Base-by-base conservation (phyloP, 2,888 invertebrate species). In the Scaptomyza parva region DNA sequence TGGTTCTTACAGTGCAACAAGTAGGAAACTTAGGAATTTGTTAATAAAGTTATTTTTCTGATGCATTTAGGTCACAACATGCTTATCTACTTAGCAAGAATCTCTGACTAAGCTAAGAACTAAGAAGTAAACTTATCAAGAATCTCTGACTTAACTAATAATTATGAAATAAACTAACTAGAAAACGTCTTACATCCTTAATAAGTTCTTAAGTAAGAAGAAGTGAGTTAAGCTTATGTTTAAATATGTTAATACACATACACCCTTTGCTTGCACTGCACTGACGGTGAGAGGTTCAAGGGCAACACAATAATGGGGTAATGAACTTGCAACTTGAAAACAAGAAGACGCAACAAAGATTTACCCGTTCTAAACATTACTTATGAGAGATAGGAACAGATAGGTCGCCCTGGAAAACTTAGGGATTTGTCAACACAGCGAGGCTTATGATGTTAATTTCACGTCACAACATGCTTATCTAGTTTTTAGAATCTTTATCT, bases 271-370 rank as follows among this genome's bases (percentile, higher is more conserved):
- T 44, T 37, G 9, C 9, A 35, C 33, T 20, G 8, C 58, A 12
- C 28, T 26, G 4, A 3, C n/a, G n/a, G n/a, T n/a, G n/a, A n/a
- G 3, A 43, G 26, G 55, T 57, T 66, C 66, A 66, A 66, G 65
- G 65, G 30, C 63, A 45, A n/a, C 7, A n/a, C 12, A 17, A 11
- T 6, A 24, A 22, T 2, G 18, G 57, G 66, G 11, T 57, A 30
- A 40, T 52, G 66, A 66, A 66, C 66, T 18, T 28, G 35, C 28
- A 50, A 43, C 22, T n/a, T n/a, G 20, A 20, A n/a, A 9, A 40
- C 51, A 64, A 17, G 64, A 64, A 64, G 11, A 33, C 24, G 50
- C 48, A 30, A 24, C 22, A 39, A 20, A 17, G n/a, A n/a, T n/a
- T n/a, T n/a, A n/a, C n/a, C n/a, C n/a, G n/a, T n/a, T n/a, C n/a